Conservation (phyloP, 2,113 vertebrate genomes). For the Parotia lawesii region DNA sequence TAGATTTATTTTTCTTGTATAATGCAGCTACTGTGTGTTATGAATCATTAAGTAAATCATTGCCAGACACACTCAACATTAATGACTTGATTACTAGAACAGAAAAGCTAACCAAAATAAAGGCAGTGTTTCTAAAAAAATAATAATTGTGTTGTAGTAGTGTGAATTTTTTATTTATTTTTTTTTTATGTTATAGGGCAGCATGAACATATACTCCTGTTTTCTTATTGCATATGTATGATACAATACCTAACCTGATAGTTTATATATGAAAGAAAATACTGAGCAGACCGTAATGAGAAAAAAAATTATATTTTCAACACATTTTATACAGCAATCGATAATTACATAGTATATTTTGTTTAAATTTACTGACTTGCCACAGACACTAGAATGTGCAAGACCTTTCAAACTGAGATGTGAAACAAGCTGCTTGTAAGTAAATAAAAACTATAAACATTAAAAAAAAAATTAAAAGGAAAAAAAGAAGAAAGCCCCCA, state of each 20-base stretch:
- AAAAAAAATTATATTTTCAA: constrained; percentile 2
- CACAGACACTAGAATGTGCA: not conserved
- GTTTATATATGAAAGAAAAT: constrained; percentile 44
- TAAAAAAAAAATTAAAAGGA: not conserved
- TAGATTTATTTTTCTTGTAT: constrained; percentile 63
- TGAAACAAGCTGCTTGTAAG: constrained; percentile 6
- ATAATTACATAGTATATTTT: constrained; percentile 11
- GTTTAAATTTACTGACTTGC: constrained; percentile 32
- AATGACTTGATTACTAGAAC: constrained; percentile 66
- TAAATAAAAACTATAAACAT: constrained; percentile 20
- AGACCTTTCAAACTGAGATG: not conserved
- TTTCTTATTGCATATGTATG: not conserved
- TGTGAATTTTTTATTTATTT: not conserved
- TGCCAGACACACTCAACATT: constrained; percentile 64
- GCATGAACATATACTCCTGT: not conserved
- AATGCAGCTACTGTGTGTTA: constrained; percentile 66
- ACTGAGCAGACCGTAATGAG: constrained; percentile 9
- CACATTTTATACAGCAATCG: constrained; percentile 15
- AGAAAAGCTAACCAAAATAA: constrained; percentile 63
- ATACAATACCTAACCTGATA: not conserved
- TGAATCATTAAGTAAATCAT: constrained; percentile 63
- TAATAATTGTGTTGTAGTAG: not conserved
- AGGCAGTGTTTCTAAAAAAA: constrained; percentile 8
- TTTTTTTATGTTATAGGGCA: constrained; percentile 14
- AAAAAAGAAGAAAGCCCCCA: not conserved